Percentiles rank a stretch among this genome's conserved stretches.
These are phyloP conservation scores for Ctenochaetus hawaiiensis DNA, from an alignment of 2,797 vertebrate species.

Conservation along the genomic window DNA sequence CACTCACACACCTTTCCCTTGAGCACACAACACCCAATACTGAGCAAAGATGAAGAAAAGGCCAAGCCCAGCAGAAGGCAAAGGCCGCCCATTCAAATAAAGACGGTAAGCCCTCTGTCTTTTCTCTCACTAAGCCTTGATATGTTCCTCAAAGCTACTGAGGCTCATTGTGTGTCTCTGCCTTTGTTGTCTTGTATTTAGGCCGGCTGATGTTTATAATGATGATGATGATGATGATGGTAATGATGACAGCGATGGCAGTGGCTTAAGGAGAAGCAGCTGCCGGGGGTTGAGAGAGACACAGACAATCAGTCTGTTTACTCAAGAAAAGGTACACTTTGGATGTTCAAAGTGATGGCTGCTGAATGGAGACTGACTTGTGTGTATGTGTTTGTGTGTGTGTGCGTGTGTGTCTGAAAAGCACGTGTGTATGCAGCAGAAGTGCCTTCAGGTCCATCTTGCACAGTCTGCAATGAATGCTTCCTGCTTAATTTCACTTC, in stretches of 20 bases:
- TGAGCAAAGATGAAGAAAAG: slow-evolving; percentile 88
- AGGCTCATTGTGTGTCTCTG: slow-evolving; percentile 71
- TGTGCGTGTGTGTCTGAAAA: slow-evolving; percentile 18
- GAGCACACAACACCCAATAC: slow-evolving; percentile 89
- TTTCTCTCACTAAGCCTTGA: slow-evolving; percentile 80
- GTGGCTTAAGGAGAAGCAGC: slow-evolving; percentile 83
- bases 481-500: slow-evolving; percentile 61
- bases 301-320: slow-evolving; percentile 80
- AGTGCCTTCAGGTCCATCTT: slow-evolving; percentile 38
- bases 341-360: slow-evolving; percentile 76
- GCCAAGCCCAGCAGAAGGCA: slow-evolving; percentile 81
- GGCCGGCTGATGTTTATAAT: slow-evolving; percentile 75
- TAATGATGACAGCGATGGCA: slow-evolving; percentile 68
- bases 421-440: slow-evolving; percentile 14
- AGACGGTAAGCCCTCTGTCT: slow-evolving; percentile 72
- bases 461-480: slow-evolving; percentile 46
- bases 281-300: slow-evolving; percentile 77
- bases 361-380: slow-evolving; percentile 66
- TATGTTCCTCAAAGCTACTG: slow-evolving; percentile 83
- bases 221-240: slow-evolving; percentile 70
- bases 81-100: slow-evolving; percentile 82
- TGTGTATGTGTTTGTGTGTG: slow-evolving; percentile 31
- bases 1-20: slow-evolving; percentile 81
- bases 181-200: slow-evolving; percentile 81
- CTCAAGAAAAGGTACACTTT: slow-evolving; percentile 79